phyloP scores from a whole-genome alignment of 2,797 vertebrate species.

The Emys orbicularis region DNA sequence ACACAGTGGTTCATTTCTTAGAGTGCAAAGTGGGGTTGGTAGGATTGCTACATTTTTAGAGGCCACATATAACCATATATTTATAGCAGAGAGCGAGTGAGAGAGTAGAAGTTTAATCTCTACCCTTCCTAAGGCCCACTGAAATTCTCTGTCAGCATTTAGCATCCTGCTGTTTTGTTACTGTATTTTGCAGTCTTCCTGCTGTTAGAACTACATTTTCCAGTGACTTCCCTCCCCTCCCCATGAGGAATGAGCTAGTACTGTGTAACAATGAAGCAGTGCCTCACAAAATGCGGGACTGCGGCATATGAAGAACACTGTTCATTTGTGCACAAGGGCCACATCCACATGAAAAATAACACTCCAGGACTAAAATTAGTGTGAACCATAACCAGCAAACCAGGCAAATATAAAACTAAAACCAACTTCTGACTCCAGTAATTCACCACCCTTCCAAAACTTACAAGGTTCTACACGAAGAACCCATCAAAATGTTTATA shows the following conservation, averaged over 20 bases:
- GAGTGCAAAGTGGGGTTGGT: slow-evolving; percentile 3
- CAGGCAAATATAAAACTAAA: background rate
- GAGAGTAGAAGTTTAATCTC: background rate
- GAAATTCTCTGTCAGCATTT: background rate
- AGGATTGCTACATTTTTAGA: background rate
- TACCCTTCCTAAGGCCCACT: background rate
- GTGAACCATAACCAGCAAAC: background rate
- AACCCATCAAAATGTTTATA: background rate
- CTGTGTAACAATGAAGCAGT: background rate
- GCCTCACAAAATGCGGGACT: background rate
- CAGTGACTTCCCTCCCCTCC: background rate
- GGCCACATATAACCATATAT: background rate
- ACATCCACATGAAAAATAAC: background rate
- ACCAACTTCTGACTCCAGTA: background rate
- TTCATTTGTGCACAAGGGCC: background rate
- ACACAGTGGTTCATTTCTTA: background rate
- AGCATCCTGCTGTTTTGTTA: background rate
- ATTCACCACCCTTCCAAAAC: background rate
- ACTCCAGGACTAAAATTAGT: background rate
- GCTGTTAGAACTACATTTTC: background rate
- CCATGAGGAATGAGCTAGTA: background rate
- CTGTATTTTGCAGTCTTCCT: background rate
- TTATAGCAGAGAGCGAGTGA: background rate
- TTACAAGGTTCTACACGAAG: background rate
- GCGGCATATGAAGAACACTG: background rate